These are phyloP conservation scores for Alloplasta piceator DNA, from an alignment of 2,888 invertebrate species.

Conservation along the genomic window DNA sequence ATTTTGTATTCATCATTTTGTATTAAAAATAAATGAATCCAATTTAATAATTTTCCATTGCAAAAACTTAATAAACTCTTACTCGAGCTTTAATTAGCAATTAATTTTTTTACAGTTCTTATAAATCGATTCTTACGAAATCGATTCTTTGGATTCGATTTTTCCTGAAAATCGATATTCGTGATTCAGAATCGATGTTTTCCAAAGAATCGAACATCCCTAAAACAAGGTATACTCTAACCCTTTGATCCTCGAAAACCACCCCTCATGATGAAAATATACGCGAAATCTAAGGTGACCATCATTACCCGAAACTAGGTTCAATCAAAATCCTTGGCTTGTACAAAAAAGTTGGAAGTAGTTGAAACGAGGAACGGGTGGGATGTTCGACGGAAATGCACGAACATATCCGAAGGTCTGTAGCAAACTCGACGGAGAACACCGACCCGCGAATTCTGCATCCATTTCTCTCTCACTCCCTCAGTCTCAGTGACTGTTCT, in stretches of 20 bases:
- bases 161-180: background rate
- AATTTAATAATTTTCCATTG: too few relatives aligned
- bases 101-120: too few relatives aligned
- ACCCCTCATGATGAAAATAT: background rate
- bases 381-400: slow-evolving; percentile 70
- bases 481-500: background rate
- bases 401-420: slow-evolving; percentile 75
- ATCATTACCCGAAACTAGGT: background rate
- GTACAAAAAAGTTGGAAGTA: slow-evolving; percentile 8
- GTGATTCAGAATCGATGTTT: background rate
- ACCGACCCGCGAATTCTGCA: slow-evolving; percentile 51
- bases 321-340: slow-evolving; percentile 8
- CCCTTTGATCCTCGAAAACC: background rate
- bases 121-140: too few relatives aligned
- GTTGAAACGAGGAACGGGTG: slow-evolving; percentile 2
- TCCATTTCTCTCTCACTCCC: slow-evolving; percentile 13
- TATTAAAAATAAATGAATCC: too few relatives aligned
- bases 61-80: too few relatives aligned
- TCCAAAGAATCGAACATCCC: background rate
- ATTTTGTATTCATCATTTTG: too few relatives aligned
- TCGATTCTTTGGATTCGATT: background rate
- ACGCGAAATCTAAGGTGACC: background rate
- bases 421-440: slow-evolving; percentile 46
- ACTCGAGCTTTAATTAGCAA: too few relatives aligned
- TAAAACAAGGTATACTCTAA: background rate